Evolutionary conservation across 2,888 invertebrate genomes (phyloP).

Genomic region (Geotrupes spiniger): DNA sequence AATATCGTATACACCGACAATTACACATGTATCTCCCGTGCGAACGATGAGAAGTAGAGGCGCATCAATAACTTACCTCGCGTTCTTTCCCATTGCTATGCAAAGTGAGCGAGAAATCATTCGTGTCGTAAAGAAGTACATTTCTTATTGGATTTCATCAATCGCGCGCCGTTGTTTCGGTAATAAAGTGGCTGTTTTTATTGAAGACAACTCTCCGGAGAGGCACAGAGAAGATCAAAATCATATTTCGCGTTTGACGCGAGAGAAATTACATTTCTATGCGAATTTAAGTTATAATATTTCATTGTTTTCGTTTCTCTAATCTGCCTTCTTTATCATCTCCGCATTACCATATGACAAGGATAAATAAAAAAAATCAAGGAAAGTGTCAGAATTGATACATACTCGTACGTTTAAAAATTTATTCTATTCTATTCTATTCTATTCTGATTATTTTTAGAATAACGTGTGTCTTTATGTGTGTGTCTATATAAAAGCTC

Average conservation of each 20-base stretch:
- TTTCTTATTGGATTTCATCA: constrained; percentile 48
- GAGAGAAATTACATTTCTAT: constrained; percentile 47
- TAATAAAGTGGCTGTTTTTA: constrained; percentile 48
- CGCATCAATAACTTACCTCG: constrained; percentile 13
- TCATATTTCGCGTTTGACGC: constrained; percentile 47
- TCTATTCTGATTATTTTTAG: too few relatives aligned
- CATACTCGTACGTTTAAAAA: too few relatives aligned
- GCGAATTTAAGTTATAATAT: constrained; percentile 43
- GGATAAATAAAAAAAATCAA: too few relatives aligned
- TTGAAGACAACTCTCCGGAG: constrained; percentile 44
- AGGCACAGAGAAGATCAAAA: constrained; percentile 43
- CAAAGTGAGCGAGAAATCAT: constrained; percentile 46
- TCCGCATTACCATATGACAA: too few relatives aligned
- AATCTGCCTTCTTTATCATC: too few relatives aligned
- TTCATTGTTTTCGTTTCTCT: constrained; percentile 28
- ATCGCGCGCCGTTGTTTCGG: constrained; percentile 43
- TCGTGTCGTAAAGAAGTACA: constrained; percentile 44
- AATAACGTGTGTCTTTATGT: too few relatives aligned
- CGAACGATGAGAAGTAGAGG: constrained; percentile 12
- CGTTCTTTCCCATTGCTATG: constrained; percentile 32
- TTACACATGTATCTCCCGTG: constrained; percentile 14
- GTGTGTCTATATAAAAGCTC: too few relatives aligned
- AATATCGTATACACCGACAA: constrained; percentile 18
- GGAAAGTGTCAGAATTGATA: too few relatives aligned
- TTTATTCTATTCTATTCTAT: too few relatives aligned